Evolutionary conservation across 92 coral and sea anemone genomes (phyloP).

Genomic region (Epizoanthus ramosus): DNA sequence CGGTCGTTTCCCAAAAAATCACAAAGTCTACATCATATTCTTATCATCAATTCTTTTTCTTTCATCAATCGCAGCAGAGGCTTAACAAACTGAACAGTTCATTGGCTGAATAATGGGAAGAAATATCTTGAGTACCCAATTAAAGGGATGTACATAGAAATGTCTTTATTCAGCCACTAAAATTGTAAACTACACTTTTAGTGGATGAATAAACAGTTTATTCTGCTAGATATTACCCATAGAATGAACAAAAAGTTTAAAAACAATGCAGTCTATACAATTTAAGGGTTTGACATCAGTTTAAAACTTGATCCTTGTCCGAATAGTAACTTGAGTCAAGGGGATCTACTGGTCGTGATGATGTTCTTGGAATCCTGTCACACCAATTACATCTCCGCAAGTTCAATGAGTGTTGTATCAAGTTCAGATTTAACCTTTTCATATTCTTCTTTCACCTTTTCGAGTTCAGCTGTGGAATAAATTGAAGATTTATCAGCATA

Average conservation of each 20-base stretch:
- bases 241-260: not conserved
- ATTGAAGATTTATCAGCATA: not conserved
- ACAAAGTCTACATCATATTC: no score
- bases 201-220: not conserved
- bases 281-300: not conserved
- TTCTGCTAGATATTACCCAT: not conserved
- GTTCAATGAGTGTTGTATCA: conserved; percentile 84
- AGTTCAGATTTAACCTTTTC: conserved; percentile 83
- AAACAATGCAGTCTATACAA: conserved; percentile 13
- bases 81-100: no score
- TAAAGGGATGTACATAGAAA: not conserved
- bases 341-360: not conserved
- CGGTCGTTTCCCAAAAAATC: no score
- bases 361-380: not conserved
- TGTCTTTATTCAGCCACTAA: conserved; percentile 14
- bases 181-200: not conserved
- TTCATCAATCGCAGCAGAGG: no score
- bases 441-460: conserved; percentile 82
- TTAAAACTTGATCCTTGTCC: conserved; percentile 17
- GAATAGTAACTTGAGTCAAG: not conserved
- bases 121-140: no score
- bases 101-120: no score
- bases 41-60: no score
- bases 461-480: conserved; percentile 72
- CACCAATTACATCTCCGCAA: conserved; percentile 84